These are phyloP conservation scores for Anthophora plumipes DNA, from an alignment of 2,888 invertebrate species.

Conservation along the genomic window DNA sequence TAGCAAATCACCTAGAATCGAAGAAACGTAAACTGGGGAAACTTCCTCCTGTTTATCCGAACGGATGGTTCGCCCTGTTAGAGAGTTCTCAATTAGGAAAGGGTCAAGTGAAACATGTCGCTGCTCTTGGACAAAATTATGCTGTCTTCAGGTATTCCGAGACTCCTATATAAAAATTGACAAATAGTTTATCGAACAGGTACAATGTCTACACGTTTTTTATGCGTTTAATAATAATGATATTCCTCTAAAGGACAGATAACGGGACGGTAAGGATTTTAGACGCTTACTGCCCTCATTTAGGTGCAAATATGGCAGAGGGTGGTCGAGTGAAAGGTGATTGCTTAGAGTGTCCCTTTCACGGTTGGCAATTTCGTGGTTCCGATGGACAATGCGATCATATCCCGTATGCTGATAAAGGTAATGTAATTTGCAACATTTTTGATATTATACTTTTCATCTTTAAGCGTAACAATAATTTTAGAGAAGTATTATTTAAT, in stretches of 20 bases:
- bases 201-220: neutral
- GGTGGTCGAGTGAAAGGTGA: conserved; percentile 92
- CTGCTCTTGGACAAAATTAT: conserved; percentile 87
- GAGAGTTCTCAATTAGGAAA: conserved; percentile 88
- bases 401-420: conserved; percentile 90
- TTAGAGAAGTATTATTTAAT: neutral
- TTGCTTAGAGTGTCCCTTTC: conserved; percentile 95
- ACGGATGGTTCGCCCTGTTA: conserved; percentile 94
- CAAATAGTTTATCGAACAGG: neutral
- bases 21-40: conserved; percentile 86
- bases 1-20: conserved; percentile 40
- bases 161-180: neutral
- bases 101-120: conserved; percentile 87
- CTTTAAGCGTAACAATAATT: neutral
- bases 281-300: conserved; percentile 95
- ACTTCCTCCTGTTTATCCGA: conserved; percentile 94
- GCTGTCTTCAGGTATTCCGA: conserved; percentile 81
- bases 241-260: conserved; percentile 79
- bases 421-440: conserved; percentile 75
- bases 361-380: conserved; percentile 93
- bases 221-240: neutral
- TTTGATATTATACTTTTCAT: neutral
- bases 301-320: conserved; percentile 94
- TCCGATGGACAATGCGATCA: conserved; percentile 90
- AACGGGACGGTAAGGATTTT: conserved; percentile 89